Base-by-base conservation (phyloP, 2,888 invertebrate genomes). In the Andrena haemorrhoa region DNA sequence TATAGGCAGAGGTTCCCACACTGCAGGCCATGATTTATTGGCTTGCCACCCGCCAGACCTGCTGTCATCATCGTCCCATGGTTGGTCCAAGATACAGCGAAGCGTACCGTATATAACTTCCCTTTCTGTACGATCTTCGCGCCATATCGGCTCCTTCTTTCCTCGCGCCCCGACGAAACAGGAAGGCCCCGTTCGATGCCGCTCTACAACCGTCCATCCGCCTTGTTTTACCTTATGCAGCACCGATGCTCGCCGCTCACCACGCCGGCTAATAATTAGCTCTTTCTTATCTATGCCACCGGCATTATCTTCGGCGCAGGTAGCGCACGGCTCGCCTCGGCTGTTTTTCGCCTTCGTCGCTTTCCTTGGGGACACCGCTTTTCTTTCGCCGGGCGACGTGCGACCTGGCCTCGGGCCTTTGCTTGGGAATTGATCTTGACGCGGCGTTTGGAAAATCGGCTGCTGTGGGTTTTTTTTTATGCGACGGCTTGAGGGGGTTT, bases 1-100 rank as follows among this genome's bases (percentile, higher is more conserved):
- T 83, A 79, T 85, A 83, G 76, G 74, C 86, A 87, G 85, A 89
- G 88, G 91, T 92, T 92, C 91, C 91, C 91, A 92, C 91, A 91
- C 90, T 86, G 90, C 88, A 80, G 87, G 85, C 81, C 89, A 91
- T 93, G 92, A 93, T 93, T 93, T 92, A 93, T 93, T 91, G 91
- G 89, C 89, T 89, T 91, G 91, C 90, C 92, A 90, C 90, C 90
- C 89, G 91, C 86, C 88, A 89, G 89, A 91, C 90, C 88, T 88
- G 90, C 92, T 91, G 93, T 92, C 92, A 92, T 92, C 93, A 91
- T 92, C 92, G 85, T 86, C 86, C 85, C 88, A 84, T 90, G 85
- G 89, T 85, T 86, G 87, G 73, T 81, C 80, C 87, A 87, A 78
- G 87, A 87, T 87, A 87, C 88, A 85, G 82, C 83, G 81, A 83